These are phyloP conservation scores for Cantharis rufa DNA, from an alignment of 2,888 invertebrate genomes.

Conservation along the genomic window DNA sequence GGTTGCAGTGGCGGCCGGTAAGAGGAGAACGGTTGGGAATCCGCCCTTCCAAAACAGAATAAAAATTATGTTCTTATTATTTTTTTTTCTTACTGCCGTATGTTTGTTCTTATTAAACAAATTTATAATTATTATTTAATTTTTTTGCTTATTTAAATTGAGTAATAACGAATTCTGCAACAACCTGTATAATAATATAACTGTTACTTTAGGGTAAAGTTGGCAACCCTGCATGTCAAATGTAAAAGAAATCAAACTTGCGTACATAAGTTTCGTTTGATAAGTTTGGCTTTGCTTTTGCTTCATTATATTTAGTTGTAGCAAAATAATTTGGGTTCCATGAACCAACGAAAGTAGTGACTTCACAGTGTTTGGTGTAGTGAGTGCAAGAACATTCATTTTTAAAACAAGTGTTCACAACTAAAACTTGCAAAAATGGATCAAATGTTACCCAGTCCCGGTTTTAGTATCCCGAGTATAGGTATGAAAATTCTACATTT, in stretches of 20 bases:
- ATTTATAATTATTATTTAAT: too few relatives aligned
- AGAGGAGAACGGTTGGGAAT: too few relatives aligned
- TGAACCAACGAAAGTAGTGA: background rate
- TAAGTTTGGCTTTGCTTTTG: background rate
- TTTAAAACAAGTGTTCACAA: background rate
- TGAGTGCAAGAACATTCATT: background rate
- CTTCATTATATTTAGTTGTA: background rate
- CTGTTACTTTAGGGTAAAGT: too few relatives aligned
- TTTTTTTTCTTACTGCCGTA: too few relatives aligned
- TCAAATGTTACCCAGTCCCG: slow-evolving; percentile 89
- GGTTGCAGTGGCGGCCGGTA: background rate
- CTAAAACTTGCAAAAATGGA: slow-evolving; percentile 65
- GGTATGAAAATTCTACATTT: slow-evolving; percentile 50
- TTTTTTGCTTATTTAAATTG: too few relatives aligned
- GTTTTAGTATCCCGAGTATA: slow-evolving; percentile 86
- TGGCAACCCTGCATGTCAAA: background rate
- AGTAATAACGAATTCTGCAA: too few relatives aligned
- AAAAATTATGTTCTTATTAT: too few relatives aligned
- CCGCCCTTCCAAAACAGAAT: too few relatives aligned
- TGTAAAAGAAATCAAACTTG: background rate
- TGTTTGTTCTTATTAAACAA: too few relatives aligned
- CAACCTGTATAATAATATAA: too few relatives aligned
- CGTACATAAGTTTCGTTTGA: background rate
- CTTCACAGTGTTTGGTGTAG: background rate
- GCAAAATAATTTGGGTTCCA: background rate